A percentile compares a stretch with the other conserved stretches of the same genome.
These are phyloP conservation scores for Crossaster papposus DNA, from an alignment of 53 echinoderm and acorn worm species.

Conservation along the genomic window DNA sequence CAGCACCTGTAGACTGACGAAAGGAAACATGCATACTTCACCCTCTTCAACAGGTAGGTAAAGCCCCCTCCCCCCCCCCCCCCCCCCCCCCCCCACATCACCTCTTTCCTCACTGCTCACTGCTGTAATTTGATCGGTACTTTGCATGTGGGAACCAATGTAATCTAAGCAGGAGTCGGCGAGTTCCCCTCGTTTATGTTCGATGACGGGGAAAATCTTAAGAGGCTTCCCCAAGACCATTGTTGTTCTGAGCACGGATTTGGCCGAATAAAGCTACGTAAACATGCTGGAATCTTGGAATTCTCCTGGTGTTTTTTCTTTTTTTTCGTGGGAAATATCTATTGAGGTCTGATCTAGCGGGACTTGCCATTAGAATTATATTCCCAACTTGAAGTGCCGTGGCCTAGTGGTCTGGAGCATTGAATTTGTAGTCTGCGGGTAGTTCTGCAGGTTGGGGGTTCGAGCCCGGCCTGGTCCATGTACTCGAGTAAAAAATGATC, in stretches of 20 bases:
- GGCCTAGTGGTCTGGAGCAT: too few species aligned
- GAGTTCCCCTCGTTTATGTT: not conserved
- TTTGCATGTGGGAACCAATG: conserved; percentile 7
- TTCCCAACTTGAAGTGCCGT: too few species aligned
- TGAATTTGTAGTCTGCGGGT: too few species aligned
- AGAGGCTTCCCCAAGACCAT: conserved; percentile 16
- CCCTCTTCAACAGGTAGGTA: conserved; percentile 54
- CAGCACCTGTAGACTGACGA: conserved; percentile 75
- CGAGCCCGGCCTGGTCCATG: too few species aligned
- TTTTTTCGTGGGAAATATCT: not conserved
- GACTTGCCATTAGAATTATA: too few species aligned
- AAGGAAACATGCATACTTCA: conserved; percentile 63
- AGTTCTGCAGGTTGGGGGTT: too few species aligned
- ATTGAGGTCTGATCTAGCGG: too few species aligned
- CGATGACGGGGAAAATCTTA: conserved; percentile 30
- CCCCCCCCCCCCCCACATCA: not conserved
- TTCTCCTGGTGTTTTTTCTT: not conserved
- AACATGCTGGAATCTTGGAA: conserved; percentile 35
- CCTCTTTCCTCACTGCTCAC: too few species aligned
- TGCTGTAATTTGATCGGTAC: conserved; percentile 26
- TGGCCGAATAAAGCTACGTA: not conserved
- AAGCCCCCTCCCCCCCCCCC: not conserved
- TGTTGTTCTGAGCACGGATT: conserved; percentile 29
- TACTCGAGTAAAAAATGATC: too few species aligned
- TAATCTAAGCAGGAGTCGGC: conserved; percentile 15